Conservation (phyloP, 2,888 invertebrate species). For the Ennomos erosarius region DNA sequence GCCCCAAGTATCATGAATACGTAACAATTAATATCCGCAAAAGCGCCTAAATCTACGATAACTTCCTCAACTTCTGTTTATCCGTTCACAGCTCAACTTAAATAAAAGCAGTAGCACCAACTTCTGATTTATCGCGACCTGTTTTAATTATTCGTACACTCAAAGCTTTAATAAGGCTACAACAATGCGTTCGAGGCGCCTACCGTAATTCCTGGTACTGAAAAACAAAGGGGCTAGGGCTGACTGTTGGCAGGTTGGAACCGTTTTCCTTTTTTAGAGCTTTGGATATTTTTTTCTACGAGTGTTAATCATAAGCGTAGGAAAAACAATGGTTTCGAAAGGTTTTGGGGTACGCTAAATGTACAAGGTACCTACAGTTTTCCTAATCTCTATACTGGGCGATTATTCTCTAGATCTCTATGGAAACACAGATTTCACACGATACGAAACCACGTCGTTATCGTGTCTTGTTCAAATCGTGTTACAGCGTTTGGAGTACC, state of each 20-base stretch:
- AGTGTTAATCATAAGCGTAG: constrained; percentile 10
- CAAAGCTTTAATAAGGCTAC: constrained; percentile 30
- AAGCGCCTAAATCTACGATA: neutral
- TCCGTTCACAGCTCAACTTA: constrained; percentile 9
- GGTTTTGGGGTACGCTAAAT: neutral
- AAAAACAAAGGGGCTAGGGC: constrained; percentile 19
- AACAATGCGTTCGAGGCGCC: constrained; percentile 30
- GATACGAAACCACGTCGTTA: no score
- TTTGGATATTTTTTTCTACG: neutral
- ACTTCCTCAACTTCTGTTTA: constrained; percentile 6
- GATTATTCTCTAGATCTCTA: no score
- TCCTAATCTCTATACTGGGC: no score
- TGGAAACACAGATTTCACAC: no score
- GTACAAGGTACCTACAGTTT: constrained; percentile 1
- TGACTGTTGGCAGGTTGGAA: constrained; percentile 19
- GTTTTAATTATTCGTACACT: constrained; percentile 35
- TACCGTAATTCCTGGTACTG: constrained; percentile 22
- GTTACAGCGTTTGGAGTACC: no score
- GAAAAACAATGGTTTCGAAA: constrained; percentile 14
- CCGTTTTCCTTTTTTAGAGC: constrained; percentile 12
- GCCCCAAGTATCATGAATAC: no score
- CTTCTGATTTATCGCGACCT: constrained; percentile 22
- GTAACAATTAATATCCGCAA: no score
- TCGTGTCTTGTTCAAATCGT: no score
- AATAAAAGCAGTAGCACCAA: constrained; percentile 15